Base-by-base conservation (phyloP, 2,113 vertebrate species). In the Sardina pilchardus region DNA sequence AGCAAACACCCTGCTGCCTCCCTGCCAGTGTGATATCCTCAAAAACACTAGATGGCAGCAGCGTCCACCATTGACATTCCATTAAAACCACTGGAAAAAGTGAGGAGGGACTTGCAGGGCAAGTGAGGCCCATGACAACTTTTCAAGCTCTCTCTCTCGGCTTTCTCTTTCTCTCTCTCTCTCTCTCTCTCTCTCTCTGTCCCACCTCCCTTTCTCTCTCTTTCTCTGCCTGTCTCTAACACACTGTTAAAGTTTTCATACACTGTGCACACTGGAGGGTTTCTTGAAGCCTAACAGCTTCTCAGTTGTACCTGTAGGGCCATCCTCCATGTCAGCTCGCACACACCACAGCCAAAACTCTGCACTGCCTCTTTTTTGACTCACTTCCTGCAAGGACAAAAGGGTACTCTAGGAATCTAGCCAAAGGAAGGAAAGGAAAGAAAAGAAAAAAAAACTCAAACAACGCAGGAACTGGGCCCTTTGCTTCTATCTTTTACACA, bases 1-100 rank as follows among this genome's bases (percentile, higher is more conserved):
- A 71, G 8, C 9, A 21, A 63, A 71, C 63, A 34, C 26, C 1
- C 63, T 30, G 9, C 26, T 71, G 71, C 30, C 71, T 17, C 30
- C 71, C 1, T 36, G 71, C 82, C 86, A 89, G 87, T 83, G 34
- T 53, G 26, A 50, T 53, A 9, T 24, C 12, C 16, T 14, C 83
- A 30, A n/a, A n/a, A 84, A 71, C 94, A 93, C 92, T 92, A 95
- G 94, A 94, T 93, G 94, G 94, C 92, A 94, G 94, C 92, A 94
- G 88, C 84, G 85, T 87, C 90, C 88, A 88, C 85, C 56, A 17
- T 21, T 63, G 53, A 10, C 39, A 7, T 56, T 30, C 14, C 87
- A 43, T 81, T 56, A 42, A 42, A 67, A 47, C 81, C 34, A 83
- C 81, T 78, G 48, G 88, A 84, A 89, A 89, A 89, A 82, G 17